Percentiles rank a stretch among this genome's conserved stretches.
Evolutionary conservation across 2,113 vertebrate genomes (phyloP).

Genomic region (Archilochus colubris): DNA sequence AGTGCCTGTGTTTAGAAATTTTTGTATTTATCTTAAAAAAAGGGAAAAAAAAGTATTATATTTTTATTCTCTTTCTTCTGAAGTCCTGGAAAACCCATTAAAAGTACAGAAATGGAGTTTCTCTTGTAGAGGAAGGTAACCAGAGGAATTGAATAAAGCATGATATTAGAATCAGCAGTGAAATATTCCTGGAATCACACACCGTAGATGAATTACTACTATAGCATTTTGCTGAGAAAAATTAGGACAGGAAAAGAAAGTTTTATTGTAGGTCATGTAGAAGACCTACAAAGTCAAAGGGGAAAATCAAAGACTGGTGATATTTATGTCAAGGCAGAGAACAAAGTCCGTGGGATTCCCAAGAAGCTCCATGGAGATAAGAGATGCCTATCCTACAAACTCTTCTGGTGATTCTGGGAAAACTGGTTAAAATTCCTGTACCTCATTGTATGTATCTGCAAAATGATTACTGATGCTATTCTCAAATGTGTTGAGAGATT

Average conservation of each 20-base stretch:
- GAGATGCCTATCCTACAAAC: background rate
- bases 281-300: background rate
- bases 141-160: background rate
- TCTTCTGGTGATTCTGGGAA: constrained; percentile 6
- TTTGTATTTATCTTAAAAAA: background rate
- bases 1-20: background rate
- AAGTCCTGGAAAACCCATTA: background rate
- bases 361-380: constrained; percentile 9
- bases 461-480: constrained; percentile 47
- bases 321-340: constrained; percentile 13
- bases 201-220: background rate
- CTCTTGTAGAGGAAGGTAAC: background rate
- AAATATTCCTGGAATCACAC: background rate
- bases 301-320: background rate
- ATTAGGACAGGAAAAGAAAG: background rate
- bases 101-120: background rate
- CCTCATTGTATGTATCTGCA: background rate
- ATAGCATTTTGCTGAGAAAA: constrained; percentile 1
- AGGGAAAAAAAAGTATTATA: background rate
- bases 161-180: background rate
- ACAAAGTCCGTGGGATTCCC: constrained; percentile 28
- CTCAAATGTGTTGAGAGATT: constrained; percentile 56
- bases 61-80: background rate
- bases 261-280: background rate
- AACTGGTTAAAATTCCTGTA: constrained; percentile 51